Evolutionary conservation across 2,888 invertebrate species (phyloP), one percentile per base, ranked within the genome.

Genomic region (Melieria picta): DNA sequence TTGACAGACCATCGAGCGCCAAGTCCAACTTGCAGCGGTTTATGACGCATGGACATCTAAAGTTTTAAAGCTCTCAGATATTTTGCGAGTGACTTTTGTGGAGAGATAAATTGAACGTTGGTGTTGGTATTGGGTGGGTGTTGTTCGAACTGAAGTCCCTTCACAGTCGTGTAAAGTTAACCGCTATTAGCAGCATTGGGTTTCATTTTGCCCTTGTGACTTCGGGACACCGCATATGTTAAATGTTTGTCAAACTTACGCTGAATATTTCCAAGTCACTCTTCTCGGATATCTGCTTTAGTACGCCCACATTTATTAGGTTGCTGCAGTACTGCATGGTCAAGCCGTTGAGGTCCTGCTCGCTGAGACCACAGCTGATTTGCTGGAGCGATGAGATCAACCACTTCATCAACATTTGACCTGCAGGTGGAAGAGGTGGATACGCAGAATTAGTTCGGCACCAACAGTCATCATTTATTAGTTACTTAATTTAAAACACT

Each of bases 371-470:
- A 56, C 58, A 72, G 65, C 62, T 71, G 90, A 91, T 75, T 91
- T 91, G 77, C 93, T 94, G 84, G 73, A 86, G 77, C 66, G 94
- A 93, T 65, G 94, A 93, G 77, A 93, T 89, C 80, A 96, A 91
- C 95, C 96, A 96, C 87, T 95, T 95, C 80, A 96, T 89, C 82
- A 97, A 90, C 93, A 96, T 95, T 88, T 96, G 93, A 86, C 97
- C 97, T 97, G 80, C 4, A 77, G 78, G 3, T 30, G 30, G 30
- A 30, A 30, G 30, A 30, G 2, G 30, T 30, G 30, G 3, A 67
- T 46, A 42, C 7, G 16, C 56, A 57, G 50, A 50, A 43, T 50
- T 47, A 45, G n/a, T 4, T 47, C 30, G 30, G 30, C 30, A 30
- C 30, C 30, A 30, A 30, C 30, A 30, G 30, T 30, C 30, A 30